phyloP scores from a whole-genome alignment of 2,113 vertebrate species.

The Myiozetetes cayanensis region DNA sequence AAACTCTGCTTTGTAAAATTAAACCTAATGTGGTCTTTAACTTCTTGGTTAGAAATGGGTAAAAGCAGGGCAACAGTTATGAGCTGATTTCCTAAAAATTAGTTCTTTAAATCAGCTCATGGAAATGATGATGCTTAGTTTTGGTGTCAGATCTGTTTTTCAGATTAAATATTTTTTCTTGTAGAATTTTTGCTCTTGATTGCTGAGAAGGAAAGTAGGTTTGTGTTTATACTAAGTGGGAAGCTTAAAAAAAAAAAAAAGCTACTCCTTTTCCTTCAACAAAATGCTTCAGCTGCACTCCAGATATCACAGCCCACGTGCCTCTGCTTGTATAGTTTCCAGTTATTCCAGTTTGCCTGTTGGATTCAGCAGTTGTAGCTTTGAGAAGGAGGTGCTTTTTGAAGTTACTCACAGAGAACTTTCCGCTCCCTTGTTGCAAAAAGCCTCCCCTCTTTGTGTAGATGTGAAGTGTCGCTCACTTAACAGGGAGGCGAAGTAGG shows the following conservation, averaged over 20 bases:
- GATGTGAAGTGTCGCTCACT: neutral
- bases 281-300: neutral
- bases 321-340: constrained; percentile 11
- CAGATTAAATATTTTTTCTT: neutral
- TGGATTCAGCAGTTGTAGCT: neutral
- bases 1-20: neutral
- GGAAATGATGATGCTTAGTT: neutral
- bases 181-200: neutral
- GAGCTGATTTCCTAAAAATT: neutral
- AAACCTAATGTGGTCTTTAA: neutral
- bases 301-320: neutral
- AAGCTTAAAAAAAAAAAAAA: neutral
- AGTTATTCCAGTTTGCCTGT: constrained; percentile 29
- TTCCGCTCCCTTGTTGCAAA: neutral
- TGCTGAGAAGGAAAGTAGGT: neutral
- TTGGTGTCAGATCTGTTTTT: neutral
- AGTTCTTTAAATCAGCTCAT: neutral
- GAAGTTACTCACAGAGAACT: neutral
- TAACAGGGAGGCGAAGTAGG: too few relatives aligned
- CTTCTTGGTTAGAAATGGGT: neutral
- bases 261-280: neutral
- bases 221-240: neutral
- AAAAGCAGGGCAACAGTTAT: neutral
- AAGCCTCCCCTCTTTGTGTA: neutral
- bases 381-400: neutral